Base-by-base conservation (phyloP, 2,113 vertebrate species). In the Poeciliopsis prolifica region DNA sequence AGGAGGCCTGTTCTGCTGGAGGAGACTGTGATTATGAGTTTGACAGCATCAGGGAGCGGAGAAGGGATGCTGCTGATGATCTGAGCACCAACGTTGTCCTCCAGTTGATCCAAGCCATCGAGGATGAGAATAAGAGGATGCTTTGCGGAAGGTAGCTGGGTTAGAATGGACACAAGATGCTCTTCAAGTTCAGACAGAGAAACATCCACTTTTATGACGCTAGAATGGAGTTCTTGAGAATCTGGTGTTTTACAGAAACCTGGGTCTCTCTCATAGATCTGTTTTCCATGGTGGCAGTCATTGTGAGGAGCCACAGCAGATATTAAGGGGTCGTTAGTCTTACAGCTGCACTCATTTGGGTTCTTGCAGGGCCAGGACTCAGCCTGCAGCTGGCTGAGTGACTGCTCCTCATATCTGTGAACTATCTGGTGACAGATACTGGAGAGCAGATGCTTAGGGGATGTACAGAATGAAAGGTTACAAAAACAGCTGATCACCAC, bases 31-130 rank as follows among this genome's bases (percentile, higher is more conserved):
- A 95, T 71, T 26, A 96, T 72, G 31, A 96, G 68, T 77, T 93
- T 94, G 82, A 95, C 82, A n/a, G 62, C 79, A 10, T 84, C 73
- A 44, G 93, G 94, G 29, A 95, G 79, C 11, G 86, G 82, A 17
- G 83, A 83, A 1, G 94, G 94, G 28, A 96, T 79, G 90, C 87
- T 92, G 30, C 80, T 70, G 24, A 93, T 73, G 42, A 91, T 77
- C 19, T 86, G 78, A 44, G 33, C 4, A 28, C 54, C 75, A 7
- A 68, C 61, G 29, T 66, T 66, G 22, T 79, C 73, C 60, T 81
- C 62, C 1, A 92, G 65, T 69, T 93, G 94, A 84, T 95, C 94
- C 40, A 96, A 73, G 5, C 91, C 94, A 72, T 92, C 93, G 4
- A 96, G 73, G 58, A 95, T 88, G 1, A 96, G 74, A 58, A 94